Base-by-base conservation (phyloP, 2,888 invertebrate genomes). In the Malacosoma neustria region DNA sequence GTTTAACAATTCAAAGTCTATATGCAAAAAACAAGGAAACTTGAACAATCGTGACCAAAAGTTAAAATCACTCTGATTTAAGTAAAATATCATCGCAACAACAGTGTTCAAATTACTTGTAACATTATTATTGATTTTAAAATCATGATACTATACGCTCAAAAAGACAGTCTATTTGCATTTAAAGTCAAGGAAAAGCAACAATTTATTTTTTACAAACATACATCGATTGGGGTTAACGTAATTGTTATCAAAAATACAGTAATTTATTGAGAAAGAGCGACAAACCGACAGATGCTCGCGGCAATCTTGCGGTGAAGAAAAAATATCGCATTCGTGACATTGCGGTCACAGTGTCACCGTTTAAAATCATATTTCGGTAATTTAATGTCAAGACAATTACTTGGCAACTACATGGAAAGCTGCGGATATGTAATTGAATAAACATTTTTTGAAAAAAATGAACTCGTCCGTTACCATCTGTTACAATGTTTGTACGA, bases 201-300 rank as follows among this genome's bases (percentile, higher is more conserved):
- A 33, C 38, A 44, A 40, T 45, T 35, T 45, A 36, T 36, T 35
- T 34, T 33, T 14, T 37, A 30, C 13, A 38, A 33, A 11, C 4
- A 15, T 9, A 14, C 15, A 11, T 11, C 33, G 2, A 9, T 15
- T n/a, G n/a, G 2, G 15, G 22, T 22, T 7, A 22, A 22, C 66
- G 72, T 76, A 77, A 84, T 76, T 79, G 68, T 69, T 22, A 71
- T 65, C 66, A 66, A 69, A 67, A 73, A 59, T 68, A 73, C 66
- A 55, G 72, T 74, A 73, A 74, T 76, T 77, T 72, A 63, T 61
- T 61, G 41, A 60, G 65, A 69, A 81, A 76, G 68, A 77, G 80
- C 81, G 82, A 74, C 80, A 80, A 80, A 67, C 65, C 72, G 81
- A 80, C 84, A 85, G 79, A 80, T 84, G 84, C 84, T 80, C 61